phyloP scores from a whole-genome alignment of 2,888 invertebrate genomes.

The Adineta ricciae region DNA sequence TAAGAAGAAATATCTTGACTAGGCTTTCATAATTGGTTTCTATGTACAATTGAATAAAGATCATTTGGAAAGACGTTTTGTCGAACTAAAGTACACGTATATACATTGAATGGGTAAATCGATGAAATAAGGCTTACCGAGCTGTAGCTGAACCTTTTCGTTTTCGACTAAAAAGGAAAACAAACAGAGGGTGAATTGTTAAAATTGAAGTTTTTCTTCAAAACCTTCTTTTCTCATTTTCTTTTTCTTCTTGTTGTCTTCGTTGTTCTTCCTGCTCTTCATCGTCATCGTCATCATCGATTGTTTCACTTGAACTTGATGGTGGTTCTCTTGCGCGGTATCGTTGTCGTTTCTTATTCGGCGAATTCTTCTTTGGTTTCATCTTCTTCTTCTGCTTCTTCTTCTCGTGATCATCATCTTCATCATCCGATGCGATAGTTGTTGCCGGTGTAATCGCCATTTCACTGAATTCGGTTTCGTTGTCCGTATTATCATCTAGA shows the following conservation, averaged over 20 bases:
- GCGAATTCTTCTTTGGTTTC: neutral
- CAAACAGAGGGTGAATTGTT: neutral
- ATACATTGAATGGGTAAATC: too few relatives aligned
- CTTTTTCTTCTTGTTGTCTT: neutral
- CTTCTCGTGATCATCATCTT: neutral
- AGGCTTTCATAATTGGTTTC: neutral
- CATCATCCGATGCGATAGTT: neutral
- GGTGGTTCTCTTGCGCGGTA: neutral
- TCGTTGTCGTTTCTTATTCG: neutral
- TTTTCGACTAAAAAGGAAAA: neutral
- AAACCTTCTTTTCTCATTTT: constrained; percentile 14
- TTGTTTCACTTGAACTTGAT: constrained; percentile 9
- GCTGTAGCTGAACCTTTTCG: neutral
- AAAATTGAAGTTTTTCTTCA: neutral
- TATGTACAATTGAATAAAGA: neutral
- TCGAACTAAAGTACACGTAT: neutral
- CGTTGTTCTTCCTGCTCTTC: neutral
- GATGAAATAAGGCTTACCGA: neutral
- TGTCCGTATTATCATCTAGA: neutral
- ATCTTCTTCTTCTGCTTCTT: neutral
- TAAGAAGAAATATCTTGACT: neutral
- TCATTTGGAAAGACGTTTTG: neutral
- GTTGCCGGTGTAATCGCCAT: neutral
- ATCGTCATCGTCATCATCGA: neutral
- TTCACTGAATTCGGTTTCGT: neutral